Evolutionary conservation across 2,888 invertebrate species (phyloP), one percentile per base, ranked within the genome.

Genomic region (Caenorhabditis sp.): DNA sequence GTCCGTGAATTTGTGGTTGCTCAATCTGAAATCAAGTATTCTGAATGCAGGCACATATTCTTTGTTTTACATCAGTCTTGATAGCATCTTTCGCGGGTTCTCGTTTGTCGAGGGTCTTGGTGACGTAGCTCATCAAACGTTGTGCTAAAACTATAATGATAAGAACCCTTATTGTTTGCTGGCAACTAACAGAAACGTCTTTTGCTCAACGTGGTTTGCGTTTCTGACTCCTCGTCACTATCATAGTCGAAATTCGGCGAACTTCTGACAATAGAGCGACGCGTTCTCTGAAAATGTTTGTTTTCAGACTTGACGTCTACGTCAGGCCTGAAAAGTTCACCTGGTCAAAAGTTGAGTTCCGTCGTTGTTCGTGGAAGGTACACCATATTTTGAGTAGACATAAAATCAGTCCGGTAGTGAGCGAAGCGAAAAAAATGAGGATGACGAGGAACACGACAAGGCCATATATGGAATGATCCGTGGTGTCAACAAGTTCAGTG

Each of bases 381-480:
- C 89, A 89, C 89, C 89, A 89, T 28, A 89, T 89, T 81, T 89
- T 89, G 26, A 87, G 83, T 16, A 89, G 82, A 74, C 89, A 89
- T 19, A 89, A 70, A 61, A 89, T 85, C 22, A 89, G 81, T 12
- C 89, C 89, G 12, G 88, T 86, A n/a, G 89, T 89, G 22, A 89
- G 86, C 16, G 88, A 85, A 19, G 88, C 88, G 26, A 89, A 88
- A 47, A 89, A 84, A 35, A 89, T 82, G 73, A 89, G 80, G 47
- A 89, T 88, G 2, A 89, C 87, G n/a, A 87, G 83, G 47, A 87
- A 87, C 19, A 87, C 87, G 44, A 87, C 84, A 22, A 87, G 68
- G 12, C 87, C 87, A 49, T 83, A 85, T 41, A 85, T 76, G 24
- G 85, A 85, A 26, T 85, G 85, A 41, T 85, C 85, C 0, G 85